These are phyloP conservation scores for Bradypus variegatus DNA, from an alignment of 2,797 vertebrate genomes.

Conservation along the genomic window DNA sequence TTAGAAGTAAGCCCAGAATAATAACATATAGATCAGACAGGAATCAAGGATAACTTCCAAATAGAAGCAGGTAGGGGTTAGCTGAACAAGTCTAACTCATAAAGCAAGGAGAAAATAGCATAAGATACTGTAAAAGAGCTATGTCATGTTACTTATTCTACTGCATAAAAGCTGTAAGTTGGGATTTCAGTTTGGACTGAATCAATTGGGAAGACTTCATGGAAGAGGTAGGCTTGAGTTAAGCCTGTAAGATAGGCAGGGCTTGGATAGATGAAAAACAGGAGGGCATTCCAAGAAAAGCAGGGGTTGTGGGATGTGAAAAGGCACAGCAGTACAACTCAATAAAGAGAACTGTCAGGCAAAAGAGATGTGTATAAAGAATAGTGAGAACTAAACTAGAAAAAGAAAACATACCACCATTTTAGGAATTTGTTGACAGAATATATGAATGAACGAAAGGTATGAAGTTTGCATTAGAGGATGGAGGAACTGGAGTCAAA, in stretches of 20 bases:
- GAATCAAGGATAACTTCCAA: neutral
- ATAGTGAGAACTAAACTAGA: neutral
- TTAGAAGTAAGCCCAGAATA: neutral
- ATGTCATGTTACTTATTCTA: neutral
- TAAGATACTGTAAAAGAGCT: neutral
- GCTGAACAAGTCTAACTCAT: neutral
- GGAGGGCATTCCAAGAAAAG: neutral
- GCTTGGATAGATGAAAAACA: neutral
- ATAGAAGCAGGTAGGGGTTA: neutral
- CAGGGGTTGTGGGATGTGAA: neutral
- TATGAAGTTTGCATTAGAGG: slow-evolving; percentile 7
- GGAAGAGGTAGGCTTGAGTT: neutral
- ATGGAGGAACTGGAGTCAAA: neutral
- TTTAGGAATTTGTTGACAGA: neutral
- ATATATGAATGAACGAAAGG: neutral
- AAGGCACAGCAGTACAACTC: neutral
- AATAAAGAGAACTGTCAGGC: neutral
- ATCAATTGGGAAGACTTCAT: neutral
- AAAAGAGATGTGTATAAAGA: neutral
- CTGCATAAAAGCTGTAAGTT: neutral
- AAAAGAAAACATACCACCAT: neutral
- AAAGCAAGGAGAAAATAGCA: neutral
- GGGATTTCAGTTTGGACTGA: neutral
- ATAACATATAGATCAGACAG: neutral
- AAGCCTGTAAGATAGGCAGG: neutral